Percentiles rank a stretch among this genome's conserved stretches.
Conservation (phyloP, 2,888 invertebrate genomes). For the Leptura quadrifasciata region DNA sequence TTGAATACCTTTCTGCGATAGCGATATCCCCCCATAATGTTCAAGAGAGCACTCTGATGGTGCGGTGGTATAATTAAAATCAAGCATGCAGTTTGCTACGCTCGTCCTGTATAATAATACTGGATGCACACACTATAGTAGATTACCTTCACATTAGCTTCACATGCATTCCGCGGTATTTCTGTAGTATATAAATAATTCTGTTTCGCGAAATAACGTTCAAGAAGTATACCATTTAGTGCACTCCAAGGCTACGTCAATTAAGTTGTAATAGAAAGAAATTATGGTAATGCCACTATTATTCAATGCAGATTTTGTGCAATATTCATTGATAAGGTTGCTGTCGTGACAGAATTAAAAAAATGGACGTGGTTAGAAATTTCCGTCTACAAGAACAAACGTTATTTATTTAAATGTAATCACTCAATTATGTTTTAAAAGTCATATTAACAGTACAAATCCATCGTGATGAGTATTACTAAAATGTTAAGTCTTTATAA, state of each 20-base stretch:
- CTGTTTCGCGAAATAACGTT: neutral
- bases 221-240: neutral
- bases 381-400: no score
- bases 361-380: no score
- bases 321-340: neutral
- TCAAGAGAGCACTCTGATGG: no score
- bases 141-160: conserved; percentile 30
- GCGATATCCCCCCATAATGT: no score
- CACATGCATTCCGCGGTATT: conserved; percentile 7
- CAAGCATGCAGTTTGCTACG: neutral
- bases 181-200: neutral
- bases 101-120: conserved; percentile 22
- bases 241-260: neutral
- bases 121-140: conserved; percentile 15
- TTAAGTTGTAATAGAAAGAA: neutral
- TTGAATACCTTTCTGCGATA: no score
- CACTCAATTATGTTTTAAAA: no score
- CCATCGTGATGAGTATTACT: no score
- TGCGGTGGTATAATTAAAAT: neutral
- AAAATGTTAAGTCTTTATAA: no score
- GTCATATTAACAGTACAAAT: no score
- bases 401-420: no score
- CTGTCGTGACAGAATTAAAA: neutral
- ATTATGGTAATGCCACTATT: neutral
- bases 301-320: neutral